These are phyloP conservation scores for Cenopis cana DNA, from an alignment of 2,888 invertebrate genomes.

Conservation along the genomic window DNA sequence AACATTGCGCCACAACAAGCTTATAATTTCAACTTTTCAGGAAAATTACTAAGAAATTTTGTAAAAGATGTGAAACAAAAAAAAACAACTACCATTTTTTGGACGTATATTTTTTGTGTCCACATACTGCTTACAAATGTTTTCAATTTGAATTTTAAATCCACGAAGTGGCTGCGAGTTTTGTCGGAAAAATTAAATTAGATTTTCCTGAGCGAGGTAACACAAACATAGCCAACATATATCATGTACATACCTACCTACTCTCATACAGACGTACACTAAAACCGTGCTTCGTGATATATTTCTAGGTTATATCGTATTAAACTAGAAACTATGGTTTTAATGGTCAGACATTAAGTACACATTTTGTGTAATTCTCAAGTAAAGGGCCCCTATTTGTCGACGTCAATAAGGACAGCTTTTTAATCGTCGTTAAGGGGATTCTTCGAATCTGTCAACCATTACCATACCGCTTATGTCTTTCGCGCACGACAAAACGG, in stretches of 20 bases:
- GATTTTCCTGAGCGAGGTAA: constrained; percentile 24
- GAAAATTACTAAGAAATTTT: constrained; percentile 7
- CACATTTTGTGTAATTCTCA: too few relatives aligned
- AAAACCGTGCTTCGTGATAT: too few relatives aligned
- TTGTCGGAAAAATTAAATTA: constrained; percentile 37
- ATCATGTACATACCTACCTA: too few relatives aligned
- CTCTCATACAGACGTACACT: neutral
- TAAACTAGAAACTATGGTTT: too few relatives aligned
- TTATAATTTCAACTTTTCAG: constrained; percentile 4
- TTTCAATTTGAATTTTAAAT: constrained; percentile 44
- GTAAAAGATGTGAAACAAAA: constrained; percentile 18
- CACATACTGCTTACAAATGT: constrained; percentile 39
- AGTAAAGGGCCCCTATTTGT: too few relatives aligned
- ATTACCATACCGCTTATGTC: too few relatives aligned
- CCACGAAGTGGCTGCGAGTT: constrained; percentile 30
- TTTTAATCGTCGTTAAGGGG: too few relatives aligned
- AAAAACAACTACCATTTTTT: constrained; percentile 17
- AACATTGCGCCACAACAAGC: neutral
- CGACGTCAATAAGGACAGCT: too few relatives aligned
- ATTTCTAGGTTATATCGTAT: too few relatives aligned
- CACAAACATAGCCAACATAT: constrained; percentile 1
- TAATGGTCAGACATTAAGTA: too few relatives aligned
- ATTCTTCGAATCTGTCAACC: too few relatives aligned
- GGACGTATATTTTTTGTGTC: constrained; percentile 18
- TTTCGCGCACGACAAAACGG: too few relatives aligned